These are phyloP conservation scores for Montipora sp. DNA, from an alignment of 64 coral and sea anemone genomes.

Conservation along the genomic window DNA sequence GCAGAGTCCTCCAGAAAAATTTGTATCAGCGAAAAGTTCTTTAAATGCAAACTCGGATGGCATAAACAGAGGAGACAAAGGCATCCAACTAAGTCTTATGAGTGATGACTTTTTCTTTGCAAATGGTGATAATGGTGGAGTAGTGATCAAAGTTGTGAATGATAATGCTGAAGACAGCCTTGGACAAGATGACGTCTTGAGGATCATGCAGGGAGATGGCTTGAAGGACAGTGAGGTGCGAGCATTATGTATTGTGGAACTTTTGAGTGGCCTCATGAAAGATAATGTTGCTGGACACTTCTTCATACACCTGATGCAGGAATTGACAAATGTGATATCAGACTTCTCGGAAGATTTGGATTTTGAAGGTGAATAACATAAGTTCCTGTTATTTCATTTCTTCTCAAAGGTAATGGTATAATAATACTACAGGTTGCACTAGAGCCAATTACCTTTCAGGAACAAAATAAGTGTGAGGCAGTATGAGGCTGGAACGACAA, in stretches of 20 bases:
- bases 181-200: slow-evolving; percentile 40
- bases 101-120: slow-evolving; percentile 61
- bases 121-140: slow-evolving; percentile 78
- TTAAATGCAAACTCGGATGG: neutral
- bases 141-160: slow-evolving; percentile 44
- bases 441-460: too few relatives aligned
- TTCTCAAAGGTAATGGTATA: too few relatives aligned
- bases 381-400: neutral
- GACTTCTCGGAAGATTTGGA: slow-evolving; percentile 28
- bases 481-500: too few relatives aligned
- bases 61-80: neutral
- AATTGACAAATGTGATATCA: slow-evolving; percentile 82
- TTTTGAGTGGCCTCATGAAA: slow-evolving; percentile 58
- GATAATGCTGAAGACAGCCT: neutral
- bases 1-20: slow-evolving; percentile 25
- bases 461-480: too few relatives aligned
- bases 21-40: neutral
- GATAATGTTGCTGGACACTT: slow-evolving; percentile 78
- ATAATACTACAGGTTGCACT: too few relatives aligned
- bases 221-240: slow-evolving; percentile 46
- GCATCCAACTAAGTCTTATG: slow-evolving; percentile 12
- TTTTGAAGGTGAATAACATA: neutral
- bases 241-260: slow-evolving; percentile 83
- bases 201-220: slow-evolving; percentile 14
- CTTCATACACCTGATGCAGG: slow-evolving; percentile 82